These are phyloP conservation scores for Bembecia ichneumoniformis DNA, from an alignment of 2,888 invertebrate genomes.

Conservation along the genomic window DNA sequence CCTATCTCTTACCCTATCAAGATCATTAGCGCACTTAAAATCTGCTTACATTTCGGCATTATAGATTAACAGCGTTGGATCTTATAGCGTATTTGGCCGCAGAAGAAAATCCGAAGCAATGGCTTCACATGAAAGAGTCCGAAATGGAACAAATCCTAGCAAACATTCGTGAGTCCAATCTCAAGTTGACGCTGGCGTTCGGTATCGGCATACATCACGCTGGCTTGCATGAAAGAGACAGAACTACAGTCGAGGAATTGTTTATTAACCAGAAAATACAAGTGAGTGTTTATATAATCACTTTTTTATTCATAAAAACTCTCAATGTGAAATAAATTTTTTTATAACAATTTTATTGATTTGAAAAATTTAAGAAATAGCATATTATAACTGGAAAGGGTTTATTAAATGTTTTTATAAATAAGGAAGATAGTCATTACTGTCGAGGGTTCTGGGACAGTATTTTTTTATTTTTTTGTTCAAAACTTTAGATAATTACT, in stretches of 20 bases:
- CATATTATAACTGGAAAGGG: no score
- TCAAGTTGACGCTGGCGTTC: slow-evolving; percentile 94
- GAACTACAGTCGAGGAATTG: slow-evolving; percentile 92
- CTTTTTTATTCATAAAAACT: no score
- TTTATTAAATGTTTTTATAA: no score
- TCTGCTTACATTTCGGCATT: not conserved
- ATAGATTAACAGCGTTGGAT: slow-evolving; percentile 93
- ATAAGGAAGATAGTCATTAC: no score
- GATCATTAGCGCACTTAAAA: no score
- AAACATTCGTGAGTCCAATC: slow-evolving; percentile 86
- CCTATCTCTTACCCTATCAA: no score
- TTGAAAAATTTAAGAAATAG: no score
- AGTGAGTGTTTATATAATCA: slow-evolving; percentile 52
- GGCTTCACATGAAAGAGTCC: slow-evolving; percentile 88
- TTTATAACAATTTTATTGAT: no score
- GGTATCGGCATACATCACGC: slow-evolving; percentile 99
- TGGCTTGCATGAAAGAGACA: slow-evolving; percentile 93
- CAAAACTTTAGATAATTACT: no score
- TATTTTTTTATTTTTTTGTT: no score
- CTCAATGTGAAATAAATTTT: no score
- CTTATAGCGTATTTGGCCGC: slow-evolving; percentile 91
- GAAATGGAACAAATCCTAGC: slow-evolving; percentile 86
- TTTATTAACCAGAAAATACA: slow-evolving; percentile 97
- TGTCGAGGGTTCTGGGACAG: no score
- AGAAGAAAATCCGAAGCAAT: slow-evolving; percentile 94